A percentile compares a stretch with the other conserved stretches of the same genome.
Conservation (phyloP, 2,797 vertebrate genomes). For the Acridotheres tristis region DNA sequence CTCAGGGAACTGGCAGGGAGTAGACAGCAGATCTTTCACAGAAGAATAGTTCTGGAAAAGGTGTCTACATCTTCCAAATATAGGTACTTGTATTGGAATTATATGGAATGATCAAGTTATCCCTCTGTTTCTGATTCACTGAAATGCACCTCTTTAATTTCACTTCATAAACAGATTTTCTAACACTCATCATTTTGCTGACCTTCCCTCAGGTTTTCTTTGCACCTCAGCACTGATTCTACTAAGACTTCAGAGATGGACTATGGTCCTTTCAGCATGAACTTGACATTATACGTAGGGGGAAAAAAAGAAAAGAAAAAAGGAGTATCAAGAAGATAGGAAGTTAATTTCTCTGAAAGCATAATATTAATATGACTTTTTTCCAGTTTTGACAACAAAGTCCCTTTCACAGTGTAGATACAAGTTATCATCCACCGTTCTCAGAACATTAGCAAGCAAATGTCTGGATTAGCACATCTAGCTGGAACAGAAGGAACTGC, state of each 20-base stretch:
- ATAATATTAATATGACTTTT: neutral
- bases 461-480: neutral
- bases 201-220: neutral
- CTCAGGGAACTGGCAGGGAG: neutral
- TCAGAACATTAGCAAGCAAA: neutral
- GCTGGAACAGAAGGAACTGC: neutral
- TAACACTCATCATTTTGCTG: neutral
- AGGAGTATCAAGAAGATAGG: neutral
- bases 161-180: neutral
- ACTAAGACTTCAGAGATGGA: neutral
- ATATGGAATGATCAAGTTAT: neutral
- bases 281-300: neutral
- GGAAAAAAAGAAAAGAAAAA: rapidly evolving
- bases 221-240: neutral
- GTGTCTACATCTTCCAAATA: neutral
- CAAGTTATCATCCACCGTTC: neutral
- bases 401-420: neutral
- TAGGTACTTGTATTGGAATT: neutral
- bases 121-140: neutral
- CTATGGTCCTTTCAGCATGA: neutral
- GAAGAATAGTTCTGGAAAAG: neutral
- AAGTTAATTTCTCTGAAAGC: neutral
- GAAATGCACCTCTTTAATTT: neutral
- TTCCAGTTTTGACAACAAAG: neutral
- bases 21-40: neutral